Base-by-base conservation (phyloP, 2,888 invertebrate genomes). In the Nephrotoma flavescens region DNA sequence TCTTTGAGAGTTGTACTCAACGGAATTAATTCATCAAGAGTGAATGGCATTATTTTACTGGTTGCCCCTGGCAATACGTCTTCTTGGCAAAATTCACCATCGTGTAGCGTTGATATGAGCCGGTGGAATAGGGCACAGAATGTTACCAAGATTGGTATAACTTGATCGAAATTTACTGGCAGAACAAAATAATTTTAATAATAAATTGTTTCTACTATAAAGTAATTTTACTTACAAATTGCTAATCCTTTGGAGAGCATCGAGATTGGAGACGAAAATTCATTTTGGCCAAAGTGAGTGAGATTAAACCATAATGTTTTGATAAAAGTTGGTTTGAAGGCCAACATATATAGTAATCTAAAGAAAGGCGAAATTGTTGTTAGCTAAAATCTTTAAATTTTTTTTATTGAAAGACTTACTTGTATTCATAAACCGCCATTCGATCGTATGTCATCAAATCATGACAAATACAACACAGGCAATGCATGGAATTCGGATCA, bases 101-200 rank as follows among this genome's bases (percentile, higher is more conserved):
- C 97, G 89, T 97, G 97, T 42, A 97, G 91, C 0, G 97, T 97
- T 0, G 96, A 95, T 86, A 97, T 93, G 4, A 97, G 92, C 57
- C 96, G 93, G 83, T 95, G 95, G 90, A 97, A 96, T 0, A 97
- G 92, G 1, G 96, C 95, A 90, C 97, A 97, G 91, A 98, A 97
- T 0, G 96, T 95, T 0, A 96, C 96, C 47, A 97, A 90, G 0
- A 96, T 93, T 0, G 97, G 96, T 11, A 97, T 93, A 15, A 97
- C 94, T 12, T 93, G 90, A 19, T 94, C 93, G 4, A 95, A 93
- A 88, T 95, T 95, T 88, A 87, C 85, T 87, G 86, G 3, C 47
- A n/a, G n/a, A 87, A 47, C 11, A 71, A 31, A 31, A 86, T 71
- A 57, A 57, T 0, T 31, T 31, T 31, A 31, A 2, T 31, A 31